Evolutionary conservation across 2,113 vertebrate species (phyloP).

Genomic region (Burhinus bistriatus): DNA sequence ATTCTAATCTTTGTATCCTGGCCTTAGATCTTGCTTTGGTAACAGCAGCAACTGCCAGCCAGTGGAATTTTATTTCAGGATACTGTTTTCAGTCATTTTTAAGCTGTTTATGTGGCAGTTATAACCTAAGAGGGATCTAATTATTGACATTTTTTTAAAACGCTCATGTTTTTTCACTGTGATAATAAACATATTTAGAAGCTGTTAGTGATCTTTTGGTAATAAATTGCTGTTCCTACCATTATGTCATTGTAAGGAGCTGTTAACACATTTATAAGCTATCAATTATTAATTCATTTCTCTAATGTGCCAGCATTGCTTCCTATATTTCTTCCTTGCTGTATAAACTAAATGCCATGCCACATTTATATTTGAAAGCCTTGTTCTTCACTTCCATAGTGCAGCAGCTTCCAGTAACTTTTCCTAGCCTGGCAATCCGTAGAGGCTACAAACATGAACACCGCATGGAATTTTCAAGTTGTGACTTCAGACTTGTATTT

Average conservation of each 20-base stretch:
- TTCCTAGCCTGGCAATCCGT: not conserved
- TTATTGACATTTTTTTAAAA: not conserved
- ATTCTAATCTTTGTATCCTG: not conserved
- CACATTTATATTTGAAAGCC: not conserved
- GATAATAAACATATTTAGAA: conserved; percentile 23
- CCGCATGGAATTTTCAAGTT: not conserved
- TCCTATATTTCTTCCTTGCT: not conserved
- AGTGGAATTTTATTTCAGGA: not conserved
- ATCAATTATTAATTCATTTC: conserved; percentile 55
- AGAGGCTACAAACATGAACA: not conserved
- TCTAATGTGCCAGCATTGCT: not conserved
- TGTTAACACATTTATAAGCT: conserved; percentile 47
- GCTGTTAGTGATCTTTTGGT: conserved; percentile 19
- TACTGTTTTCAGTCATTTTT: not conserved
- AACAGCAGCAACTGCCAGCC: not conserved
- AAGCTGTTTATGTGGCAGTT: conserved; percentile 15
- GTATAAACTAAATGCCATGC: not conserved
- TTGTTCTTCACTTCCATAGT: not conserved
- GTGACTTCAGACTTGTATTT: not conserved
- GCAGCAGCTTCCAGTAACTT: not conserved
- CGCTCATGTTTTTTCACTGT: not conserved
- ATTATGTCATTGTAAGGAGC: conserved; percentile 14
- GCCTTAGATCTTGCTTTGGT: not conserved
- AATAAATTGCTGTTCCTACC: conserved; percentile 15
- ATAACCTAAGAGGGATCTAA: not conserved